Percentiles rank a stretch among this genome's conserved stretches.
Evolutionary conservation across 2,113 vertebrate species (phyloP).

Genomic region (Sander vitreus): DNA sequence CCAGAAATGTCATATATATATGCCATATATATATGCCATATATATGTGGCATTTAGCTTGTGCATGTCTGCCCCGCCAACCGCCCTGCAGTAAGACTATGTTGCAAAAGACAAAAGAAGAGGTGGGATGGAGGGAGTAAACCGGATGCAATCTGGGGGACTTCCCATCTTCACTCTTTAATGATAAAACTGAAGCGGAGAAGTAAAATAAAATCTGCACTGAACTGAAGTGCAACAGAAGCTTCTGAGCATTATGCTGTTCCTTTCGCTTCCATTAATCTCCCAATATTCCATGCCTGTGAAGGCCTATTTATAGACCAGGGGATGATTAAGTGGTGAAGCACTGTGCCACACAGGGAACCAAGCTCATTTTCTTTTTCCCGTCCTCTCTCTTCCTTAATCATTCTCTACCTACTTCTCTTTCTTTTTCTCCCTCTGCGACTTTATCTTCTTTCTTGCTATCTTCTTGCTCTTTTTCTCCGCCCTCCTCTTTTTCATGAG

Average conservation of each 20-base stretch:
- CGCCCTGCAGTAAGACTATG: neutral
- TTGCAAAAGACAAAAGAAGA: neutral
- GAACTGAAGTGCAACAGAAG: constrained; percentile 54
- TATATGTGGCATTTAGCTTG: constrained; percentile 11
- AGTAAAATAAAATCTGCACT: constrained; percentile 60
- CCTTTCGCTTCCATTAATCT: constrained; percentile 80
- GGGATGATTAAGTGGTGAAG: constrained; percentile 79
- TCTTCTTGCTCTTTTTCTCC: constrained; percentile 21
- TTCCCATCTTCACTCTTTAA: constrained; percentile 8
- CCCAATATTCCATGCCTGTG: constrained; percentile 75
- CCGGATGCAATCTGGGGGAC: constrained; percentile 34
- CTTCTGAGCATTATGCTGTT: constrained; percentile 60
- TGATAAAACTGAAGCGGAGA: constrained; percentile 32
- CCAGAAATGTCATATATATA: too few species aligned
- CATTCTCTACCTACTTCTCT: constrained; percentile 41
- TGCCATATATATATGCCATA: too few species aligned
- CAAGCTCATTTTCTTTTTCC: constrained; percentile 75
- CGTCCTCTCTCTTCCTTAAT: constrained; percentile 55
- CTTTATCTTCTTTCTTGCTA: constrained; percentile 33
- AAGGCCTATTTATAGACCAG: constrained; percentile 79
- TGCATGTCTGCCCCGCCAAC: neutral
- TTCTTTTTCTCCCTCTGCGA: constrained; percentile 18
- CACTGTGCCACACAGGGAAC: constrained; percentile 73
- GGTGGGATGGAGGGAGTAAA: neutral
- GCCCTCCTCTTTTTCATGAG: constrained; percentile 30